Conservation (phyloP, 2,113 vertebrate species). For the Vombatus ursinus region DNA sequence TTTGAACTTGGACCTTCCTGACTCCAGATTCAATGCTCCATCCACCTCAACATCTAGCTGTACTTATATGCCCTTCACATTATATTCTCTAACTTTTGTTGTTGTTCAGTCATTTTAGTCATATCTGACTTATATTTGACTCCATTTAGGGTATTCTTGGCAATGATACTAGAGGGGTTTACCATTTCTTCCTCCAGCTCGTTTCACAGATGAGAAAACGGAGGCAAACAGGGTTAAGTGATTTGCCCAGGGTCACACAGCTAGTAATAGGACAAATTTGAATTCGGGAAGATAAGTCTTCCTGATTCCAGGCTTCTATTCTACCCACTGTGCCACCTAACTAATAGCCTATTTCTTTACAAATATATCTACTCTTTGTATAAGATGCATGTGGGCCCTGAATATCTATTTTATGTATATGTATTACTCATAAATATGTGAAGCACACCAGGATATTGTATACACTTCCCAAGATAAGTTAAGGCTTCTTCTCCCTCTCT, state of each 20-base stretch:
- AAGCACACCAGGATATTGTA: neutral
- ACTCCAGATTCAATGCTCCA: neutral
- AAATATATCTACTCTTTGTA: neutral
- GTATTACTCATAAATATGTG: neutral
- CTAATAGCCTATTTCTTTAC: neutral
- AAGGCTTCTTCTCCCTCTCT: neutral
- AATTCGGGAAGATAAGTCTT: neutral
- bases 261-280: neutral
- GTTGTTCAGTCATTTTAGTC: no score
- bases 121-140: neutral
- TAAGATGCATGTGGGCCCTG: neutral
- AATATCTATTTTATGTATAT: neutral
- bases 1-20: neutral
- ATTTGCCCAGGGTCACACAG: neutral
- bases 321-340: neutral
- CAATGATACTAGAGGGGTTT: neutral
- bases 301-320: neutral
- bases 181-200: neutral
- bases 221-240: neutral
- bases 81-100: neutral
- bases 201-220: neutral
- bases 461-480: neutral
- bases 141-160: neutral
- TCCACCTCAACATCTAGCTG: neutral
- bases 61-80: neutral